Base-by-base conservation (phyloP, 2,797 vertebrate genomes). In the Bufotes viridis region DNA sequence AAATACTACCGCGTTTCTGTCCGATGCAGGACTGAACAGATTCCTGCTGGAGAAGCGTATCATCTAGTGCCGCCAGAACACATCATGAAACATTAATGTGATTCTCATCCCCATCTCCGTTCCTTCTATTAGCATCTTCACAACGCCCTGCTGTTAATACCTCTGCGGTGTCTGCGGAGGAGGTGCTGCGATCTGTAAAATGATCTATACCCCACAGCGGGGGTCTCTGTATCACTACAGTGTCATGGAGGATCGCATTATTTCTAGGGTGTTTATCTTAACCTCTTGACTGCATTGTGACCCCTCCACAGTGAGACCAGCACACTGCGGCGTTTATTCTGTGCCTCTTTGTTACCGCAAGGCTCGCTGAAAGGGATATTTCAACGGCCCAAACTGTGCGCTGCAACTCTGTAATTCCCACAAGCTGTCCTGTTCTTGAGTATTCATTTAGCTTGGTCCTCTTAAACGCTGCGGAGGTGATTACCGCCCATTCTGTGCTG, bases 241-340 rank as follows among this genome's bases (percentile, higher is more conserved):
- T 42, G 22, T 74, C 57, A 17, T 82, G 49, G 20, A 42, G 79
- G 82, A 67, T 60, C 69, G 17, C 79, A 69, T 89, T 85, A 84
- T 69, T 63, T 85, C 55, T 29, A 20, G 34, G 49, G 65, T 89
- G 88, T 89, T 89, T 86, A 34, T 69, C 24, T 86, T 89, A 85
- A 89, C 88, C 88, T 86, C 70, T 82, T 29, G 79, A 60, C 84
- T 82, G 72, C 22, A 29, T 53, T 18, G 15, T 82, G 84, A 82
- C 78, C 70, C 70, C 49, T 60, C 53, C 72, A n/a, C 87, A 70
- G 84, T 58, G 18, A 69, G 84, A 18, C 42, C 42, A 78, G 20
- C 42, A 65, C 80, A 24, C n/a, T 69, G n/a, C 58, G 7, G n/a
- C 24, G 58, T 82, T 74, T 75, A 85, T 57, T 13, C 55, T 74